Evolutionary conservation across 2,113 vertebrate genomes (phyloP).

Genomic region (Chauna torquata): DNA sequence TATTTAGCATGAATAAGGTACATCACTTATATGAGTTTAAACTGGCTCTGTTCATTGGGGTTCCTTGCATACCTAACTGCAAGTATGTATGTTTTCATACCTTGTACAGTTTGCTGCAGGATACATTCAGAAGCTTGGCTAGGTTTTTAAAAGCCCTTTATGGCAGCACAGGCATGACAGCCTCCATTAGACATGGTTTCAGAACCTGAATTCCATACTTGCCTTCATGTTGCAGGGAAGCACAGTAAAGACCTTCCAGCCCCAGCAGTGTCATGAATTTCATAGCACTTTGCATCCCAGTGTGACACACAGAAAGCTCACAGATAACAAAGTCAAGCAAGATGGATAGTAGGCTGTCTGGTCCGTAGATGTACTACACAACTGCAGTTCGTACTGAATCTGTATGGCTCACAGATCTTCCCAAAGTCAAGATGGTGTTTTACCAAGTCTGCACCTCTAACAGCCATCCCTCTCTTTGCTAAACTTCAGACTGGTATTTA

Average conservation of each 20-base stretch:
- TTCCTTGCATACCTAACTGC: background rate
- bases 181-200: background rate
- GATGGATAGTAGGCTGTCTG: background rate
- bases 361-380: background rate
- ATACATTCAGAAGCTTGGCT: background rate
- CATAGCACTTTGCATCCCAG: rapidly evolving
- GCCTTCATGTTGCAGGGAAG: background rate
- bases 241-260: background rate
- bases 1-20: background rate
- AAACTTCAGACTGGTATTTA: background rate
- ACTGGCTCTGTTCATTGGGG: background rate
- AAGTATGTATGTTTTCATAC: background rate
- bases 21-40: background rate
- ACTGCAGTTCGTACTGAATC: background rate
- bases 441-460: background rate
- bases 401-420: rapidly evolving
- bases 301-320: background rate
- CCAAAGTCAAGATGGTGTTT: background rate
- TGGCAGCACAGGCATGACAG: background rate
- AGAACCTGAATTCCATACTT: background rate
- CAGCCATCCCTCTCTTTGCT: background rate
- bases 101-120: background rate
- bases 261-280: background rate
- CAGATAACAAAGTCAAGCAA: background rate
- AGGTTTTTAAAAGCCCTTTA: background rate